Evolutionary conservation across 2,888 invertebrate species (phyloP).

Genomic region (Pollenia labialis): DNA sequence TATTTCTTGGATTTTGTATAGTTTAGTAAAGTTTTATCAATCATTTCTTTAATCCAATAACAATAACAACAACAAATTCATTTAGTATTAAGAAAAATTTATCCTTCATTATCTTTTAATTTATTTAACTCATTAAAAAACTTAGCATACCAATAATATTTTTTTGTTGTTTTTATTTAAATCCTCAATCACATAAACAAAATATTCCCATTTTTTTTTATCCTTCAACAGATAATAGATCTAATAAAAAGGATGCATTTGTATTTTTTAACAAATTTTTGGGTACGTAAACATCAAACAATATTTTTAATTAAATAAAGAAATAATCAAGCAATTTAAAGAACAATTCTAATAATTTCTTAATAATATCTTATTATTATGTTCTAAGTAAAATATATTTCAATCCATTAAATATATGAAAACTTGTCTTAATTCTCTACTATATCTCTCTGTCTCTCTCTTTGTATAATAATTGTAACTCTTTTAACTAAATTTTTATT

Average conservation of each 20-base stretch:
- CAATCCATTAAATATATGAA: neutral
- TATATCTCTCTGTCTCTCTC: neutral
- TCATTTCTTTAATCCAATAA: too few species aligned
- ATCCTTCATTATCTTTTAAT: neutral
- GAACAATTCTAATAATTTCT: neutral
- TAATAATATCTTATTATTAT: slow-evolving; percentile 1
- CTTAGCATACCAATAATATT: neutral
- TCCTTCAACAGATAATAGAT: slow-evolving; percentile 77
- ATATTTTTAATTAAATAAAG: slow-evolving; percentile 7
- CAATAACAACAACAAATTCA: too few species aligned
- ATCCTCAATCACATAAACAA: slow-evolving; percentile 56
- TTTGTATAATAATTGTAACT: slow-evolving; percentile 43
- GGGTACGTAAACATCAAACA: slow-evolving; percentile 76
- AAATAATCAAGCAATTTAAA: slow-evolving; percentile 16
- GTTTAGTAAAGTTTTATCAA: too few species aligned
- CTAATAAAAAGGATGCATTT: slow-evolving; percentile 79
- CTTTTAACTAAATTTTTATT: slow-evolving; percentile 2
- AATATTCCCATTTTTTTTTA: slow-evolving; percentile 71
- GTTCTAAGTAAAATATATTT: neutral
- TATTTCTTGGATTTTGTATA: too few species aligned
- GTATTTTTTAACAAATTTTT: slow-evolving; percentile 78
- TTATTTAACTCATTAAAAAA: neutral
- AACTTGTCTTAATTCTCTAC: neutral
- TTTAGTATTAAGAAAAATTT: neutral
- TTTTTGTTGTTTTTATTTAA: slow-evolving; percentile 3